Evolutionary conservation across 2,888 invertebrate species (phyloP), one percentile per base, ranked within the genome.

Genomic region (Folsomia manolachei): DNA sequence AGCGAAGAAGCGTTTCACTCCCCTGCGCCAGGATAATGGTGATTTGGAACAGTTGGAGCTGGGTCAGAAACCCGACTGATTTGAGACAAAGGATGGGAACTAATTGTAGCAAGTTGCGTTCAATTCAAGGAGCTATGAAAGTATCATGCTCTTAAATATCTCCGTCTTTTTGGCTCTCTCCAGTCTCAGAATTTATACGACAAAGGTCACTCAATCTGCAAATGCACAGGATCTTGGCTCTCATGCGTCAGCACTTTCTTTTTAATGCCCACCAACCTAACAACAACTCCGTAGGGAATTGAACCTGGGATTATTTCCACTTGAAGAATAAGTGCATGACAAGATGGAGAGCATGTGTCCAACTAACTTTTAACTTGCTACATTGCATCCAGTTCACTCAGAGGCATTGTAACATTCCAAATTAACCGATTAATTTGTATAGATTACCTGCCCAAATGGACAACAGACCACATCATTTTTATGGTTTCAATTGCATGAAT

Each of bases 181-280:
- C 56, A 56, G 39, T 39, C 39, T 14, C 14, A 39, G 39, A 39
- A 56, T 56, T 56, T 56, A 56, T 56, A 56, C 56, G 56, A 56
- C 56, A 56, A 56, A 56, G 56, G 56, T 56, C 56, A 56, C 56
- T 56, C 56, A 56, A 56, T 56, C 56, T 19, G 56, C n/a, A n/a
- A n/a, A n/a, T n/a, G n/a, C 56, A 56, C 56, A 56, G 56, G 56
- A 56, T 56, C 56, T 56, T 56, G 56, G 56, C 56, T 56, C 56
- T 19, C 56, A 56, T 56, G 56, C 56, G 56, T 56, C 56, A 56
- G 56, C 56, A 56, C 56, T 56, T 56, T 56, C 56, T 56, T 56
- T 56, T 39, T 39, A 39, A 39, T 39, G 39, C 39, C 39, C 14
- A 39, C 39, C 7, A 9, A 39, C 39, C 4, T 39, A 39, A 14